Evolutionary conservation across 2,113 vertebrate genomes (phyloP), one percentile per base, ranked within the genome.

Genomic region (Laterallus jamaicensis): DNA sequence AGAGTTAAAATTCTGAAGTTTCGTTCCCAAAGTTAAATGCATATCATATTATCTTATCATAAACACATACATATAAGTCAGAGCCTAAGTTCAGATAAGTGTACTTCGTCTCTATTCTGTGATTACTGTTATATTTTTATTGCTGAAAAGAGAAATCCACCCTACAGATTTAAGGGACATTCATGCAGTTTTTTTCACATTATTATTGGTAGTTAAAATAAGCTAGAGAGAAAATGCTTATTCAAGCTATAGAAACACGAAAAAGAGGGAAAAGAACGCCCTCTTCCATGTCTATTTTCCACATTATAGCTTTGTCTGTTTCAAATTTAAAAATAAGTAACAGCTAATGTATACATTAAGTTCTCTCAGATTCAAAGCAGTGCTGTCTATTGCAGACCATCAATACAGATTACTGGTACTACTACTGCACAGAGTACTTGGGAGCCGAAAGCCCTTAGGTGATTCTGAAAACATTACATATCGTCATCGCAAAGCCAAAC

Each of bases 241-340:
- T 56, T 79, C 40, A 76, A 91, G n/a, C 52, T 90, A 56, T 2
- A 39, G 62, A 70, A 77, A 75, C 75, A 69, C 58, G 58, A 73
- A 82, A 77, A 67, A 55, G 28, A 55, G 28, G 2, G 5, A 21
- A 68, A 77, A 56, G 49, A 50, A 39, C 52, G 21, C 4, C 49
- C 49, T 12, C 5, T 39, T 88, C 29, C 58, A 35, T 3, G 0
- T 79, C 8, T 29, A 75, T 84, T 97, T 96, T 94, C 83, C 81
- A 83, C 82, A 86, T 76, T 93, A 81, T 75, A 63, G 54, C 80
- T 95, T 70, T 52, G 66, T 31, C 77, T 83, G 82, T 74, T 92
- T 85, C 80, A 79, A 67, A 91, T 95, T 82, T 78, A 58, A 88
- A 85, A 71, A 40, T n/a, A 11, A 86, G 22, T 21, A 81, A 67